A percentile compares a stretch with the other conserved stretches of the same genome.
phyloP scores from a whole-genome alignment of 1,140 invertebrate genomes.

The Pseudomyrmex dendroicus region DNA sequence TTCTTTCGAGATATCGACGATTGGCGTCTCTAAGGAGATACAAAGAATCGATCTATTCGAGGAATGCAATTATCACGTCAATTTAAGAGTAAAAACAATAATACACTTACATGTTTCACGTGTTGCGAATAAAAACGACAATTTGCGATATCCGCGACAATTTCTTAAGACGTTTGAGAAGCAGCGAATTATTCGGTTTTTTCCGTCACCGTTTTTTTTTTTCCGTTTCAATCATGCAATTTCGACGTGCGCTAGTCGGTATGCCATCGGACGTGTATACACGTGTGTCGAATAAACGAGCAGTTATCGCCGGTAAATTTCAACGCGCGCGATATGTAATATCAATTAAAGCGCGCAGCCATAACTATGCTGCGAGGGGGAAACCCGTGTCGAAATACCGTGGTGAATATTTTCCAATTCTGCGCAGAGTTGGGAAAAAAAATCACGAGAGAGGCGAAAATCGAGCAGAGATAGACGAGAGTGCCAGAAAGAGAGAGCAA shows the following conservation, averaged over 20 bases:
- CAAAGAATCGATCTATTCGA: neutral
- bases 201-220: slow-evolving; percentile 14
- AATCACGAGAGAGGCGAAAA: slow-evolving; percentile 53
- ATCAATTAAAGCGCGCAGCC: slow-evolving; percentile 72
- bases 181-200: neutral
- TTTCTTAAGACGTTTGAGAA: neutral
- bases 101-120: neutral
- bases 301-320: slow-evolving; percentile 72
- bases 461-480: slow-evolving; percentile 28
- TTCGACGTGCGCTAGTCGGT: slow-evolving; percentile 25
- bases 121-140: neutral
- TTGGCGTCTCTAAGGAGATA: neutral
- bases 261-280: slow-evolving; percentile 33
- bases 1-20: neutral
- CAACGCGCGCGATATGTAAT: slow-evolving; percentile 67
- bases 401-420: slow-evolving; percentile 71
- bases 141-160: neutral
- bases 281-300: slow-evolving; percentile 58
- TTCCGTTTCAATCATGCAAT: slow-evolving; percentile 49
- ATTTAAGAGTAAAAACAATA: neutral
- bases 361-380: slow-evolving; percentile 66
- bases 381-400: slow-evolving; percentile 64
- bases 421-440: slow-evolving; percentile 65
- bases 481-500: slow-evolving; percentile 17
- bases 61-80: neutral